These are phyloP conservation scores for Drosophila mercatorum DNA, from an alignment of 2,888 invertebrate genomes.

Conservation along the genomic window DNA sequence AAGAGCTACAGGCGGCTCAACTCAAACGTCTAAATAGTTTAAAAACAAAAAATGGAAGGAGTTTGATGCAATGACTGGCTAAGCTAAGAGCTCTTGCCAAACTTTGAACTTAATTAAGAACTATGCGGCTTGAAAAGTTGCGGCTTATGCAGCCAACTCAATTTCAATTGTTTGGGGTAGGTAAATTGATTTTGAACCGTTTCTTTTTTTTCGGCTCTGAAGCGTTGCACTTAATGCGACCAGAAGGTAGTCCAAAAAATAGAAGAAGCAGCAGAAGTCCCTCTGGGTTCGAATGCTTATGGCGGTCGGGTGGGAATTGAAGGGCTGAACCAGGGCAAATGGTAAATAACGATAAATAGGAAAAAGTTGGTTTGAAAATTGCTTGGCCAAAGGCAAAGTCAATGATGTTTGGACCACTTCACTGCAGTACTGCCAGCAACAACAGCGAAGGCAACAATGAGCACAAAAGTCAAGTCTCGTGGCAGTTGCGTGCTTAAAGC, in stretches of 20 bases:
- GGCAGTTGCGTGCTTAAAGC: slow-evolving; percentile 68
- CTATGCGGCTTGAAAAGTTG: slow-evolving; percentile 52
- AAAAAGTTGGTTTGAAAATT: slow-evolving; percentile 66
- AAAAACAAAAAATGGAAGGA: not conserved
- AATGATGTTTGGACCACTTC: slow-evolving; percentile 69
- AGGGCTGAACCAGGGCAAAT: slow-evolving; percentile 44
- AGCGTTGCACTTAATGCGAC: slow-evolving; percentile 51
- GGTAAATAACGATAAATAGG: slow-evolving; percentile 76
- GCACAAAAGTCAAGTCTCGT: slow-evolving; percentile 60
- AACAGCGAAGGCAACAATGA: slow-evolving; percentile 41
- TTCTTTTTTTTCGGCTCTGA: slow-evolving; percentile 29
- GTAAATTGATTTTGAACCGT: slow-evolving; percentile 58
- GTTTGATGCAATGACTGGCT: slow-evolving; percentile 8
- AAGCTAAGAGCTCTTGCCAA: slow-evolving; percentile 30
- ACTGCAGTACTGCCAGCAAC: slow-evolving; percentile 50
- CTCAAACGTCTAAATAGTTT: slow-evolving; percentile 8
- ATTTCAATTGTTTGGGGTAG: slow-evolving; percentile 62
- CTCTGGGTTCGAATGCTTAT: slow-evolving; percentile 54
- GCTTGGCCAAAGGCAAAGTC: slow-evolving; percentile 74
- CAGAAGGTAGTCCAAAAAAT: slow-evolving; percentile 27
- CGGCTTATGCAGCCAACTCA: slow-evolving; percentile 40
- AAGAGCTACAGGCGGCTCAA: not conserved
- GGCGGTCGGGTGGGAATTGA: slow-evolving; percentile 15
- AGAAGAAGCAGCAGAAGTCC: slow-evolving; percentile 10
- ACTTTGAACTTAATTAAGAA: slow-evolving; percentile 58